These are phyloP conservation scores for Acomys russatus DNA, from an alignment of 2,797 vertebrate species.

Conservation along the genomic window DNA sequence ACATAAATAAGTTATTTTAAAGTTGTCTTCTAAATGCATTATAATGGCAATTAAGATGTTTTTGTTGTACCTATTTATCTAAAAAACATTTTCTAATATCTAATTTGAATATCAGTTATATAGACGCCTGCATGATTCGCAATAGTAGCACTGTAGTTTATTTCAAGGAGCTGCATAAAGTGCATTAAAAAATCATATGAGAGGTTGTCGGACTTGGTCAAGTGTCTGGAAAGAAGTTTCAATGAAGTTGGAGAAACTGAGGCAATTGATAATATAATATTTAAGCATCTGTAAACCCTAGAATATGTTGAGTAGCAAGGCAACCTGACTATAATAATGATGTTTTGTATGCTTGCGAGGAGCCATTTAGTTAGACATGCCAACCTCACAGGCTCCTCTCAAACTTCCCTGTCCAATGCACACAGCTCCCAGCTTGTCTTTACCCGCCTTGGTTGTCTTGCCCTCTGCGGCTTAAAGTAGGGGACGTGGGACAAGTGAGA, in stretches of 20 bases:
- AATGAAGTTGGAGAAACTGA: slow-evolving; percentile 23
- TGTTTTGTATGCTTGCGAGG: neutral
- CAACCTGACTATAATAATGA: neutral
- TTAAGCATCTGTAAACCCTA: neutral
- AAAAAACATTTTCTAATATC: slow-evolving; percentile 21
- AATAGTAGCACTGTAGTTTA: neutral
- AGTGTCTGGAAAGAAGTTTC: neutral
- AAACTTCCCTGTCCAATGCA: neutral
- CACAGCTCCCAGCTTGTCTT: neutral
- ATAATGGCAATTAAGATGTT: neutral
- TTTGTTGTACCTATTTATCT: neutral
- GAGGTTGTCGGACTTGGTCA: neutral
- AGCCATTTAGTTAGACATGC: neutral
- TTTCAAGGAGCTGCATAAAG: neutral
- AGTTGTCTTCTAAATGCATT: slow-evolving; percentile 32
- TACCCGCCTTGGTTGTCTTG: neutral
- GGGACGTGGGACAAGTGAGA: neutral
- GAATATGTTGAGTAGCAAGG: neutral
- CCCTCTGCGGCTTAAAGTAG: neutral
- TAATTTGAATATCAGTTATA: neutral
- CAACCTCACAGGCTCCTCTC: neutral
- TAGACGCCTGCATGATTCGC: neutral
- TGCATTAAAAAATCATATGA: neutral
- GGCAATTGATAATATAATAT: slow-evolving; percentile 1
- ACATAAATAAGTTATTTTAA: neutral